Percentiles rank a stretch among this genome's conserved stretches.
Evolutionary conservation across 2,797 vertebrate species (phyloP).

Genomic region (Sebastes itinus): DNA sequence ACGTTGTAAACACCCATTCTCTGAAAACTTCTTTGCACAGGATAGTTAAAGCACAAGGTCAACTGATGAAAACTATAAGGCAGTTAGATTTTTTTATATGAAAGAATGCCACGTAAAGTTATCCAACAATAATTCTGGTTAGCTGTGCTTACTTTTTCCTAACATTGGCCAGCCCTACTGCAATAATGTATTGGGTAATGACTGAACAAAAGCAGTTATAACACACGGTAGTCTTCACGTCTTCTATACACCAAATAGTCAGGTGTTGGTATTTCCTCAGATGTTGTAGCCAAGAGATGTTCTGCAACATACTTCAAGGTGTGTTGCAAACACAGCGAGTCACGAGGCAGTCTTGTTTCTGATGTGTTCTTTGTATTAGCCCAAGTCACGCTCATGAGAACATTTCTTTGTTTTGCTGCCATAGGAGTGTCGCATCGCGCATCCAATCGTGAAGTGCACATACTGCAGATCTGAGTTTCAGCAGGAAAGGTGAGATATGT

Average conservation of each 20-base stretch:
- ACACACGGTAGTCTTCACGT: neutral
- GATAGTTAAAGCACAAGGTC: neutral
- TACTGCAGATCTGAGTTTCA: constrained; percentile 98
- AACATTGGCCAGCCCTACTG: neutral
- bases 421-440: constrained; percentile 97
- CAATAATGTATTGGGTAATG: neutral
- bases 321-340: neutral
- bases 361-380: neutral
- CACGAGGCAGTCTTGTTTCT: neutral
- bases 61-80: neutral
- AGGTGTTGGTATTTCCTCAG: neutral
- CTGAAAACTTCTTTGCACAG: neutral
- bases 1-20: neutral
- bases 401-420: constrained; percentile 55
- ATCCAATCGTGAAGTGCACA: constrained; percentile 98
- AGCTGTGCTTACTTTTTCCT: neutral
- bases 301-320: neutral
- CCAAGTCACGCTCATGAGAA: neutral
- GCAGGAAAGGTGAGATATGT: constrained; percentile 90
- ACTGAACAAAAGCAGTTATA: neutral
- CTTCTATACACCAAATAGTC: neutral
- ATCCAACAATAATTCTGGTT: neutral
- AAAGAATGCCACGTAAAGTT: neutral
- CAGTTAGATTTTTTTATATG: neutral
- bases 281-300: neutral